Base-by-base conservation (phyloP, 1,140 invertebrate genomes). In the Sinella curviseta region DNA sequence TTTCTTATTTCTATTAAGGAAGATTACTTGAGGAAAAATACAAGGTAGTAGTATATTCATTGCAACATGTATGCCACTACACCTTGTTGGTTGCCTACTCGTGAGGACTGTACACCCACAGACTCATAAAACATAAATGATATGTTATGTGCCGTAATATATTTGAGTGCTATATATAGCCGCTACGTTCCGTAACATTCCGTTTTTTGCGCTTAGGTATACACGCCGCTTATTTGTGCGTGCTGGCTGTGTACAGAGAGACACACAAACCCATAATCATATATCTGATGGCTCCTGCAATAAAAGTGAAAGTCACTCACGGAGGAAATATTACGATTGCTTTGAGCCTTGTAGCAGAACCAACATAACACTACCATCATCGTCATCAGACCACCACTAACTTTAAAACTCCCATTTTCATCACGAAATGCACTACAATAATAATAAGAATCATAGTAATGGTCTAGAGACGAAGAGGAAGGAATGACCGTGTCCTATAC, bases 271-370 rank as follows among this genome's bases (percentile, higher is more conserved):
- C 65, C 65, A 70, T 70, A 70, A 70, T 70, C 65, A 70, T 70
- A 70, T 70, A 70, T 70, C 65, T 70, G 31, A 70, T 70, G 65
- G 65, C 65, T 70, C 65, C 65, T 70, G 65, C 65, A 70, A 70
- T 70, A 70, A 70, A 70, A 70, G 65, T 70, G 65, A 70, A 70
- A 70, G 65, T 70, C 65, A 70, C 65, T 70, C 65, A 70, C 65
- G 31, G 65, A 70, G 65, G 65, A 70, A 70, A 70, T 70, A 70
- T 70, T 70, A 70, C 65, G 65, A 70, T 70, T 70, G 65, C 65
- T 60, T 3, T 4, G 8, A 24, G 55, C 24, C 8, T 3, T 14
- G 12, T 48, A 48, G 39, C 39, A 48, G 39, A 17, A 48, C 39
- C 4, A 48, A 12, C 3, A 60, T n/a, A n/a, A n/a, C 39, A n/a